Percentiles rank a stretch among this genome's conserved stretches.
These are phyloP conservation scores for Bacillus rossius DNA, from an alignment of 1,140 invertebrate genomes.

Conservation along the genomic window DNA sequence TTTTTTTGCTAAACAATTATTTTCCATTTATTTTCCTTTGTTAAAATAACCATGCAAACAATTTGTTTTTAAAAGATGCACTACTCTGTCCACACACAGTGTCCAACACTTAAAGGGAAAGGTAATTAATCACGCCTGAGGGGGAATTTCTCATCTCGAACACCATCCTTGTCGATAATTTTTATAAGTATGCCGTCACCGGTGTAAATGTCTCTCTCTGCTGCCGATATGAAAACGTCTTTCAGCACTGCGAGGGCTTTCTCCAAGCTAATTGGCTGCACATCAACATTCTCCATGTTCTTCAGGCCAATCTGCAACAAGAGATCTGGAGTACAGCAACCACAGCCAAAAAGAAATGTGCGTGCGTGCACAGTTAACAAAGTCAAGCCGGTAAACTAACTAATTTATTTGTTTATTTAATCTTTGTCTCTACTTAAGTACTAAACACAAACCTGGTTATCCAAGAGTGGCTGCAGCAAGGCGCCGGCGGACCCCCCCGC, in stretches of 20 bases:
- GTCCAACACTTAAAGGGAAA: slow-evolving; percentile 4
- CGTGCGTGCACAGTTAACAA: no score
- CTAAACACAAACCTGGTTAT: slow-evolving; percentile 63
- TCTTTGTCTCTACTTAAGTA: neutral
- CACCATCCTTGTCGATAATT: slow-evolving; percentile 86
- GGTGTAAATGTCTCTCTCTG: slow-evolving; percentile 95
- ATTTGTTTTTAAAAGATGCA: no score
- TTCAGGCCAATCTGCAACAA: slow-evolving; percentile 67
- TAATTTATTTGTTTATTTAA: no score
- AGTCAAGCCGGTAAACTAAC: no score
- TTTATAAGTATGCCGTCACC: slow-evolving; percentile 89
- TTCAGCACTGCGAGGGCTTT: slow-evolving; percentile 81
- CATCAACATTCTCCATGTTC: slow-evolving; percentile 68
- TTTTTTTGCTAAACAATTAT: no score
- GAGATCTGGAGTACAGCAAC: slow-evolving; percentile 1
- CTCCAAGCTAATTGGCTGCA: slow-evolving; percentile 60
- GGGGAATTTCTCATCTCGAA: slow-evolving; percentile 60
- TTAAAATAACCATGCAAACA: neutral
- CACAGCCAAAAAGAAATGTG: no score
- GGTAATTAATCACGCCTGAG: slow-evolving; percentile 72
- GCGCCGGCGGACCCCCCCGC: slow-evolving; percentile 81
- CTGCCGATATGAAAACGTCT: slow-evolving; percentile 94
- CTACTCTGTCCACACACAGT: neutral
- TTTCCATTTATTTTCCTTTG: neutral
- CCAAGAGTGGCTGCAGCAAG: slow-evolving; percentile 76